Evolutionary conservation across 2,113 vertebrate genomes (phyloP), one percentile per base, ranked within the genome.

Genomic region (Pipra filicauda): DNA sequence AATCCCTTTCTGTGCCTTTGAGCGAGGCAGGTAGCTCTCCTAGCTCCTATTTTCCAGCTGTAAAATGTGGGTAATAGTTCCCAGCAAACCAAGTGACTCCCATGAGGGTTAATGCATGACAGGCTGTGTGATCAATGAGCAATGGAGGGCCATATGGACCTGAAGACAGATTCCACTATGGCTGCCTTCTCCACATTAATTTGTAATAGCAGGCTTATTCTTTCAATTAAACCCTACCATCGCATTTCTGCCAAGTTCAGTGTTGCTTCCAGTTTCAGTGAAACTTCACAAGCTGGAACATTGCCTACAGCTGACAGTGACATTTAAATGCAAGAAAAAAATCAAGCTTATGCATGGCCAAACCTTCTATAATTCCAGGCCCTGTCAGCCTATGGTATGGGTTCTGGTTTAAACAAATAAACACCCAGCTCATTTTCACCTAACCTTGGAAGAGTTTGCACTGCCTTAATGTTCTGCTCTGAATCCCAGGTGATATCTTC

Each of bases 261-360:
- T 61, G 58, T 71, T 96, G 86, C 90, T 88, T 96, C 83, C 91
- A 84, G 79, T 93, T 91, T 74, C 95, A 92, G 85, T 46, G 65
- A 96, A 97, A 96, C 91, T 96, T 94, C 27, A 6, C 88, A 81
- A 92, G 92, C 88, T 97, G 96, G 95, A 96, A 81, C 79, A 12
- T 70, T 96, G 95, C 95, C 96, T 95, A 61, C 91, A 94, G 69
- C 86, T 96, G 92, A 93, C 96, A 96, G 91, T 72, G 94, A 91
- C 77, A 95, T 95, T 94, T 90, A 96, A 92, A 96, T 85, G 83
- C n/a, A 90, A 93, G 92, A 90, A 96, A 84, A 84, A 37, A 92
- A 92, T 80, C 88, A 74, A 88, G 86, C 54, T 94, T 52, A 30
- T 71, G 54, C 92, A 24, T 84, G 88, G 76, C 83, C 61, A 96